A percentile compares a stretch with the other conserved stretches of the same genome.
These are phyloP conservation scores for Anabacerthia variegaticeps DNA, from an alignment of 2,797 vertebrate genomes.

Conservation along the genomic window DNA sequence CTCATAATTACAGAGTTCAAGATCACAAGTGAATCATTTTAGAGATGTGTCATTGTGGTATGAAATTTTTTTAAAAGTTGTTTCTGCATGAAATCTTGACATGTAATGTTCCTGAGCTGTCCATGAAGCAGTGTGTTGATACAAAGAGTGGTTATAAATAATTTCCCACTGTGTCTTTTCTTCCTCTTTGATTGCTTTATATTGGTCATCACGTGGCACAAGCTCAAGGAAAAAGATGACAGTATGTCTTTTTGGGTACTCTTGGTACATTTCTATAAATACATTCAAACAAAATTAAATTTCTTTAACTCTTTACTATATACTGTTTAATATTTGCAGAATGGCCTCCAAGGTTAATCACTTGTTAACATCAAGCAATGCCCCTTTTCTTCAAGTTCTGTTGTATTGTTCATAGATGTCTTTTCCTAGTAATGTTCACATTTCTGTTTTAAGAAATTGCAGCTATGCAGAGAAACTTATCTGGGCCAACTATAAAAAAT, in stretches of 20 bases:
- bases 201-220: constrained; percentile 66
- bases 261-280: constrained; percentile 73
- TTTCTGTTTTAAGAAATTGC: constrained; percentile 69
- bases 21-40: constrained; percentile 35
- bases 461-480: constrained; percentile 78
- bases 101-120: constrained; percentile 28
- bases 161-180: neutral
- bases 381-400: constrained; percentile 55
- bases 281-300: constrained; percentile 67
- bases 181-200: constrained; percentile 43
- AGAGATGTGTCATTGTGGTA: neutral
- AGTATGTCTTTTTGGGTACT: constrained; percentile 37
- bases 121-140: constrained; percentile 55
- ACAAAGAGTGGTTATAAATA: constrained; percentile 55
- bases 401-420: neutral
- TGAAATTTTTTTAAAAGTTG: constrained; percentile 51
- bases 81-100: constrained; percentile 48
- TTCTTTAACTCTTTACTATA: constrained; percentile 54
- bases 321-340: constrained; percentile 67
- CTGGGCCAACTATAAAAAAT: constrained; percentile 70
- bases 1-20: constrained; percentile 25
- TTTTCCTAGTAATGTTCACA: constrained; percentile 68
- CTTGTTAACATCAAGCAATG: constrained; percentile 62
- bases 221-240: constrained; percentile 71
- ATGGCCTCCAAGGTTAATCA: constrained; percentile 60